Evolutionary conservation across 2,888 invertebrate genomes (phyloP).

Genomic region (Panorpa germanica): DNA sequence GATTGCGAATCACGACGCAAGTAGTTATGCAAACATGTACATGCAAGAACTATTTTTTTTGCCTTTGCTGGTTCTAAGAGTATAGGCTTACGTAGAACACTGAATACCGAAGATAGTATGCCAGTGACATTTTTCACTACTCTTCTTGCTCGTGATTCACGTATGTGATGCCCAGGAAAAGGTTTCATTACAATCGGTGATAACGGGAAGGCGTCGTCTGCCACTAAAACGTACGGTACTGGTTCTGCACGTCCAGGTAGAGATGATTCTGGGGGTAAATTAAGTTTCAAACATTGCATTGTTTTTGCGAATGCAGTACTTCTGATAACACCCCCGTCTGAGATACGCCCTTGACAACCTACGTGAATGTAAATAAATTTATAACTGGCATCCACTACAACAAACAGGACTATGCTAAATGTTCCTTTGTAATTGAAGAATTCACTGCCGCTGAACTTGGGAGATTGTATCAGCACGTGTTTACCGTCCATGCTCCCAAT

Average conservation of each 20-base stretch:
- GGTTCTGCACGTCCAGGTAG: neutral
- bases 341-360: slow-evolving; percentile 17
- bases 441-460: slow-evolving; percentile 14
- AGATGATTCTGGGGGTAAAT: neutral
- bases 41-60: too few relatives aligned
- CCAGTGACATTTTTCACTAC: too few relatives aligned
- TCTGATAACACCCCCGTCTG: slow-evolving; percentile 13
- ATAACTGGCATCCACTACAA: slow-evolving; percentile 16
- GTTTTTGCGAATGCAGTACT: neutral
- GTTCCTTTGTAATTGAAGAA: slow-evolving; percentile 17
- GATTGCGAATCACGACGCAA: too few relatives aligned
- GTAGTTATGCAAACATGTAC: too few relatives aligned
- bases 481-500: too few relatives aligned
- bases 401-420: slow-evolving; percentile 17
- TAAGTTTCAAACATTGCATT: neutral
- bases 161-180: neutral
- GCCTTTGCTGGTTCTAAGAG: too few relatives aligned
- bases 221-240: slow-evolving; percentile 4
- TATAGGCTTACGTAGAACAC: too few relatives aligned
- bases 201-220: slow-evolving; percentile 10
- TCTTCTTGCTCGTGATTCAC: too few relatives aligned
- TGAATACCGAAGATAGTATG: too few relatives aligned
- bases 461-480: too few relatives aligned
- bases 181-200: slow-evolving; percentile 7
- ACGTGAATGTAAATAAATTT: slow-evolving; percentile 17